A percentile compares a stretch with the other conserved stretches of the same genome.
Evolutionary conservation across 2,888 invertebrate genomes (phyloP).

Genomic region (Ecliptopera silaceata): DNA sequence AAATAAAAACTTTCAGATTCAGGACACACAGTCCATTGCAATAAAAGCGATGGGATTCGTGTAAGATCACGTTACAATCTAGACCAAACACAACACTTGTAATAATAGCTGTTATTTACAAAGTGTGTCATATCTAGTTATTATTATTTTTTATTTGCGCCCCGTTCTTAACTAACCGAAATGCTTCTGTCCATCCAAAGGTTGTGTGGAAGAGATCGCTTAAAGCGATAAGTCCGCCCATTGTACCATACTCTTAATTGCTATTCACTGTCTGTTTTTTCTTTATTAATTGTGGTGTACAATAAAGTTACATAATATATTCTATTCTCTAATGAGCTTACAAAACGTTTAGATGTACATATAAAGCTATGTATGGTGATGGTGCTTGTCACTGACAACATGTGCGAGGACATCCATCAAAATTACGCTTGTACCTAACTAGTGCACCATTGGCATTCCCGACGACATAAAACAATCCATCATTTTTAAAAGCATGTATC

Average conservation of each 20-base stretch:
- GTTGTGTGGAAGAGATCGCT: no score
- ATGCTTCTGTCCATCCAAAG: no score
- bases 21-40: constrained; percentile 3
- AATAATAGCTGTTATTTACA: background rate
- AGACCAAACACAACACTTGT: background rate
- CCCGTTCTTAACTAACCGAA: no score
- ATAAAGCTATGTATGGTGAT: background rate
- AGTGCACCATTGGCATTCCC: constrained; percentile 22
- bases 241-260: no score
- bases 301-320: no score
- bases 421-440: constrained; percentile 23
- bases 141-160: no score
- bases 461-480: constrained; percentile 22
- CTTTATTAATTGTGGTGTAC: no score
- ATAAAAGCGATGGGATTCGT: constrained; percentile 4
- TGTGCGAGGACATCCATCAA: constrained; percentile 30
- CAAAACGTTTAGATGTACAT: background rate
- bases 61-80: background rate
- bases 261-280: no score
- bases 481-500: constrained; percentile 23
- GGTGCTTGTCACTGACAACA: constrained; percentile 19
- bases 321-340: no score
- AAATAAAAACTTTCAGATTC: constrained; percentile 16
- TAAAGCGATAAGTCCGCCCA: no score
- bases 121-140: no score